Base-by-base conservation (phyloP, 2,113 vertebrate genomes). In the Erpornis zantholeuca region DNA sequence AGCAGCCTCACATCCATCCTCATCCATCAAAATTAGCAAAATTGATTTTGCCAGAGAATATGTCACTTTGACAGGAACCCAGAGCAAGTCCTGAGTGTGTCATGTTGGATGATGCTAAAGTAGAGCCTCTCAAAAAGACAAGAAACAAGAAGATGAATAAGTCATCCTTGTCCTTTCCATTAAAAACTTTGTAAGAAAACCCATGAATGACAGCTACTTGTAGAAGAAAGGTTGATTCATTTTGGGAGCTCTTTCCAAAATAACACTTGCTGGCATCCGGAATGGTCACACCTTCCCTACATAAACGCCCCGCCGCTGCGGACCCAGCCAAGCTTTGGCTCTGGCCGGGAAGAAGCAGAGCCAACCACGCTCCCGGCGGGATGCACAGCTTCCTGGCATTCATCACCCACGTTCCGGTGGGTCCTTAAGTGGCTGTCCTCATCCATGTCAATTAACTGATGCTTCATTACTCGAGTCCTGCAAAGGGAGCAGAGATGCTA, bases 401-500 rank as follows among this genome's bases (percentile, higher is more conserved):
- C 88, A 95, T 96, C 89, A 91, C 89, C 56, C 84, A 53, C 22
- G 28, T 97, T 71, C 69, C 31, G 7, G 56, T 90, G 93, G 95
- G 86, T 52, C 40, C 76, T 68, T 83, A 93, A 96, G 90, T 75
- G 93, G 76, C 86, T 88, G 76, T 69, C 90, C 92, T 95, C 89
- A 77, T 96, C 93, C 94, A 72, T 38, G 65, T 92, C 96, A 94
- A 94, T 96, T 96, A 97, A 95, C 72, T 8, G 81, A 63, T 8
- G 57, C 93, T 75, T 73, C 96, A 88, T 96, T 90, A 94, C 87
- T 79, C 5, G 10, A 54, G 78, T n/a, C 75, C 83, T 24, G 82
- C 85, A 10, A 75, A 63, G 2, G 4, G 87, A 76, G 72, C 79
- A 6, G 88, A 63, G 95, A 86, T 78, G 92, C 80, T 76, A 56